Conservation (phyloP, 2,797 vertebrate genomes). For the Nannoperca australis region DNA sequence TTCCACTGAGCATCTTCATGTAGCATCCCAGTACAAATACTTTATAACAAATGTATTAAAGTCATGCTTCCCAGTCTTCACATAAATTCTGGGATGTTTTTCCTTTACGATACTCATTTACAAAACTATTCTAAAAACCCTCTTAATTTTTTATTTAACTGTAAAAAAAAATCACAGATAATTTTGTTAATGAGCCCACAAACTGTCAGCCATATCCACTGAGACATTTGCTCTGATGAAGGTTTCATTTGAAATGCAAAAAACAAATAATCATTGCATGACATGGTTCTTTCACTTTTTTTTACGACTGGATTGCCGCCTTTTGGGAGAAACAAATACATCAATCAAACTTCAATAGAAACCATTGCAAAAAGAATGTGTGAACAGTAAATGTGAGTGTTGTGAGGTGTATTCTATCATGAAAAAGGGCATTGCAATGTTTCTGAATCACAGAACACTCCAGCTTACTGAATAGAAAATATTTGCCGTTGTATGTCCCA, state of each 20-base stretch:
- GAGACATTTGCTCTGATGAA: constrained; percentile 1
- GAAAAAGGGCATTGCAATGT: constrained; percentile 1
- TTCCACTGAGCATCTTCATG: neutral
- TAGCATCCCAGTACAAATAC: constrained; percentile 12
- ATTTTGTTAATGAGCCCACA: constrained; percentile 10
- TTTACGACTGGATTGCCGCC: neutral
- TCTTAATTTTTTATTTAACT: neutral
- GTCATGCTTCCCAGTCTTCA: constrained; percentile 33
- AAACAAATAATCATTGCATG: neutral
- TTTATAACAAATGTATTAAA: constrained; percentile 5
- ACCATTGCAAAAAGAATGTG: neutral
- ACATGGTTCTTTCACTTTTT: constrained; percentile 3
- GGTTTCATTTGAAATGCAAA: neutral
- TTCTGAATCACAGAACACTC: constrained; percentile 19
- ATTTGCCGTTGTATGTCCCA: constrained; percentile 28
- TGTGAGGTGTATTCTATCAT: neutral
- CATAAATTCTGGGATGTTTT: neutral
- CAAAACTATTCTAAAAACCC: neutral
- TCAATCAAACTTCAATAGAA: neutral
- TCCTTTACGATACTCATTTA: neutral
- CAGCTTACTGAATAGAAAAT: constrained; percentile 7
- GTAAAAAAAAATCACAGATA: neutral
- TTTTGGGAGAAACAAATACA: neutral
- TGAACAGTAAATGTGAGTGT: neutral
- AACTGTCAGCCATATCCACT: neutral